These are phyloP conservation scores for Drosophila persimilis DNA, from an alignment of 1,140 invertebrate genomes.

Conservation along the genomic window DNA sequence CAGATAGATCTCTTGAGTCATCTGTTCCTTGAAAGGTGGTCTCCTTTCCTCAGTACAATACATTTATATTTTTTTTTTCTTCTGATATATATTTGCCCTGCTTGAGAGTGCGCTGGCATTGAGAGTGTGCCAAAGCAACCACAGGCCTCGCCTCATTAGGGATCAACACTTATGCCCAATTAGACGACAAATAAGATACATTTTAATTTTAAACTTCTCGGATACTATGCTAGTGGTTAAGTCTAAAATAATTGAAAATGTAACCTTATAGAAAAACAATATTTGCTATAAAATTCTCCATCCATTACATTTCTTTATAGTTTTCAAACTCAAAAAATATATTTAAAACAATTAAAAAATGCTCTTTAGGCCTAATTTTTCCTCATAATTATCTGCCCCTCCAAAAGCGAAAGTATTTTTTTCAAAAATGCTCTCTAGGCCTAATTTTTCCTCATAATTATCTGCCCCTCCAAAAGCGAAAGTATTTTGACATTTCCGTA, in stretches of 20 bases:
- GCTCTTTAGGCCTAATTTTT: neutral
- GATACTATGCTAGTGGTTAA: too few species aligned
- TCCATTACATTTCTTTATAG: too few species aligned
- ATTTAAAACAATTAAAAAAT: slow-evolving; percentile 4
- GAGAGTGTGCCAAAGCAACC: slow-evolving; percentile 58
- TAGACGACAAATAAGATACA: too few species aligned
- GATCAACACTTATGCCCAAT: too few species aligned
- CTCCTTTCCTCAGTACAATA: neutral
- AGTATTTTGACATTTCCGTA: slow-evolving; percentile 67
- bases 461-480: slow-evolving; percentile 5
- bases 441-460: slow-evolving; percentile 5
- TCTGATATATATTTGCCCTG: neutral
- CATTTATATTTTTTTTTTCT: too few species aligned
- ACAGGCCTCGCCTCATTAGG: slow-evolving; percentile 7
- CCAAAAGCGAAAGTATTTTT: neutral
- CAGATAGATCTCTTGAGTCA: too few species aligned
- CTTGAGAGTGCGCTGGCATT: slow-evolving; percentile 40
- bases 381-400: too few species aligned
- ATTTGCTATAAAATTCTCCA: too few species aligned
- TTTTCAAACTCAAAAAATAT: neutral
- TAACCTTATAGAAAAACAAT: too few species aligned
- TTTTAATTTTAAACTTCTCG: too few species aligned
- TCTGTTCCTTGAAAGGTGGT: neutral
- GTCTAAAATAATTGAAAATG: too few species aligned
- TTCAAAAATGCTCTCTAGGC: slow-evolving; percentile 4